Conservation (phyloP, 1,140 invertebrate species). For the Leptopilina clavipes region DNA sequence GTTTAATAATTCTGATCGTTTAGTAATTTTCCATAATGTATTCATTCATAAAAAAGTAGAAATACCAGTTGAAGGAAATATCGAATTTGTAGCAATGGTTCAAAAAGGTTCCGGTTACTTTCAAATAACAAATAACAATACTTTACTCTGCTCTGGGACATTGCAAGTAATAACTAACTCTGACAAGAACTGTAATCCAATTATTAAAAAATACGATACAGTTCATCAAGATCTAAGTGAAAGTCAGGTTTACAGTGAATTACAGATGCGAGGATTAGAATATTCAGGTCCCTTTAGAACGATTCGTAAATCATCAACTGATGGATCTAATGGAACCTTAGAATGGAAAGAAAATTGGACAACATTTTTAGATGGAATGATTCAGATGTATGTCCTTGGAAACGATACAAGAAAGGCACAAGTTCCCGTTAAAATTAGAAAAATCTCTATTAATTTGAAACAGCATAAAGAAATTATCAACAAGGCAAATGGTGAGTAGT, state of each 20-base stretch:
- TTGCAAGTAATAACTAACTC: background rate
- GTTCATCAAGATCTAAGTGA: constrained; percentile 71
- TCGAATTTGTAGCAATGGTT: constrained; percentile 86
- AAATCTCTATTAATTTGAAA: constrained; percentile 83
- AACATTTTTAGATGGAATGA: constrained; percentile 90
- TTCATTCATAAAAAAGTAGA: constrained; percentile 83
- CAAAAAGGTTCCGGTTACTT: constrained; percentile 76
- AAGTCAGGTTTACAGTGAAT: constrained; percentile 93
- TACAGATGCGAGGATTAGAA: constrained; percentile 90
- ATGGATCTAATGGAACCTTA: constrained; percentile 71
- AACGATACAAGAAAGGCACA: constrained; percentile 81
- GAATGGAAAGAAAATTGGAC: constrained; percentile 89
- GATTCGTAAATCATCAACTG: constrained; percentile 73
- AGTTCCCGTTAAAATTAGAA: constrained; percentile 87
- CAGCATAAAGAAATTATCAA: constrained; percentile 77
- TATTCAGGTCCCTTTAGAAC: constrained; percentile 86
- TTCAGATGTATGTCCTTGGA: constrained; percentile 87
- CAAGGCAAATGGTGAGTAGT: constrained; percentile 60
- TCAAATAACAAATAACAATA: constrained; percentile 81
- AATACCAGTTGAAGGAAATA: constrained; percentile 79
- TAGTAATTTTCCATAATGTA: constrained; percentile 89
- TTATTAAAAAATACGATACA: background rate
- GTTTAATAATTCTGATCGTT: constrained; percentile 79
- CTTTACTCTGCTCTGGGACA: constrained; percentile 83
- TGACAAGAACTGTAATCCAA: background rate